Percentiles rank a stretch among this genome's conserved stretches.
Evolutionary conservation across 1,140 invertebrate genomes (phyloP).

Genomic region (Hycleus phaleratus): DNA sequence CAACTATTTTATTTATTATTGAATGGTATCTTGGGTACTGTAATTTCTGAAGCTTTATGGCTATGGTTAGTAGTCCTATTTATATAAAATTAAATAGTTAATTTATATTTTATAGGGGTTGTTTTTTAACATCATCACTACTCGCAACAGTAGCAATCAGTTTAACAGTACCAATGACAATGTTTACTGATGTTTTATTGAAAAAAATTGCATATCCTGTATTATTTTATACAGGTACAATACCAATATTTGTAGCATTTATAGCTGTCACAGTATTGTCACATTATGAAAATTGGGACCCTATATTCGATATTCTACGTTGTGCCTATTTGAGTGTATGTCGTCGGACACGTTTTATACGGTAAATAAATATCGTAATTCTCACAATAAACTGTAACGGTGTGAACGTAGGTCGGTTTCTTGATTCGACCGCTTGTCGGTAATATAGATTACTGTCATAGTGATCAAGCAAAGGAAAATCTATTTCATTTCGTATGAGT

Average conservation of each 20-base stretch:
- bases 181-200: slow-evolving; percentile 71
- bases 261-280: slow-evolving; percentile 65
- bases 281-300: slow-evolving; percentile 82
- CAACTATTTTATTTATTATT: slow-evolving; percentile 72
- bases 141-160: slow-evolving; percentile 76
- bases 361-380: slow-evolving; percentile 4
- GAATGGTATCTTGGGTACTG: slow-evolving; percentile 82
- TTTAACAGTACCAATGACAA: slow-evolving; percentile 77
- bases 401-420: no score
- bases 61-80: slow-evolving; percentile 55
- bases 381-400: not conserved
- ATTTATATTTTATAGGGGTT: slow-evolving; percentile 57
- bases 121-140: slow-evolving; percentile 80
- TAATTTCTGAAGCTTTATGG: slow-evolving; percentile 80
- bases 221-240: slow-evolving; percentile 70
- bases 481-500: no score
- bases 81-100: not conserved
- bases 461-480: no score
- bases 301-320: slow-evolving; percentile 58
- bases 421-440: no score
- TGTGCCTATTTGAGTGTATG: slow-evolving; percentile 39
- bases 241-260: slow-evolving; percentile 74
- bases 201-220: slow-evolving; percentile 66
- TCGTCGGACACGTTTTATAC: slow-evolving; percentile 26
- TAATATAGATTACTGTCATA: not conserved